Percentiles rank a stretch among this genome's conserved stretches.
These are phyloP conservation scores for Odontamblyopus lacepedii DNA, from an alignment of 2,797 vertebrate genomes.

Conservation along the genomic window DNA sequence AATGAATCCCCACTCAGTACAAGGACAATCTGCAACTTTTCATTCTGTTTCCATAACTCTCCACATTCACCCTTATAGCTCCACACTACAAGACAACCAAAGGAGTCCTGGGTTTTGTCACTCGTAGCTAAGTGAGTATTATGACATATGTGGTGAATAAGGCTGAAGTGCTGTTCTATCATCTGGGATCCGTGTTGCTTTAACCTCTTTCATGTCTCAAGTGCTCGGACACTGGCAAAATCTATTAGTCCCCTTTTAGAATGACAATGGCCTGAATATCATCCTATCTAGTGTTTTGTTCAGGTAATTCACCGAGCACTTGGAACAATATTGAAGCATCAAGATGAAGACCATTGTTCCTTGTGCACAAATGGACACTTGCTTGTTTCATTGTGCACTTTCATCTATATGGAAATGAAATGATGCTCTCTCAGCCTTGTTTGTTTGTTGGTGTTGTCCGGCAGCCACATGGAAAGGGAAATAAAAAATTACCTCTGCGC, in stretches of 20 bases:
- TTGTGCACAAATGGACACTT: constrained; percentile 76
- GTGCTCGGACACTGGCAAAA: constrained; percentile 70
- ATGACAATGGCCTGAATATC: constrained; percentile 67
- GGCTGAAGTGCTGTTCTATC: constrained; percentile 54
- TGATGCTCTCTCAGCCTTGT: constrained; percentile 64
- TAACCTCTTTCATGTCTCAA: constrained; percentile 75
- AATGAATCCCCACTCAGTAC: constrained; percentile 5
- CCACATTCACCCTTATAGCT: constrained; percentile 9
- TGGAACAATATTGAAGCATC: constrained; percentile 70
- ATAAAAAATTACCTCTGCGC: constrained; percentile 64
- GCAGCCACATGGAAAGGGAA: constrained; percentile 66
- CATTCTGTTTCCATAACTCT: constrained; percentile 16
- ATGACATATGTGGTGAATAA: constrained; percentile 64
- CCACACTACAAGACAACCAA: constrained; percentile 17
- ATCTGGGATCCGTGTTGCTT: constrained; percentile 61
- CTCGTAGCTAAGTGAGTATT: constrained; percentile 50
- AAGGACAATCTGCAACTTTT: constrained; percentile 10
- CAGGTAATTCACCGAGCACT: constrained; percentile 70
- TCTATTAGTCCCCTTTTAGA: constrained; percentile 73
- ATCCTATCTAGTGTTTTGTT: constrained; percentile 76
- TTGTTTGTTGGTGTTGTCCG: constrained; percentile 74
- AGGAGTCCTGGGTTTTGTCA: constrained; percentile 40
- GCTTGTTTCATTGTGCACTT: constrained; percentile 73
- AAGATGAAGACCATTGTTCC: constrained; percentile 76
- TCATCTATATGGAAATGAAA: constrained; percentile 82